Base-by-base conservation (phyloP, 37 sponge, comb jelly and placozoan species). In the Corticium candelabrum region DNA sequence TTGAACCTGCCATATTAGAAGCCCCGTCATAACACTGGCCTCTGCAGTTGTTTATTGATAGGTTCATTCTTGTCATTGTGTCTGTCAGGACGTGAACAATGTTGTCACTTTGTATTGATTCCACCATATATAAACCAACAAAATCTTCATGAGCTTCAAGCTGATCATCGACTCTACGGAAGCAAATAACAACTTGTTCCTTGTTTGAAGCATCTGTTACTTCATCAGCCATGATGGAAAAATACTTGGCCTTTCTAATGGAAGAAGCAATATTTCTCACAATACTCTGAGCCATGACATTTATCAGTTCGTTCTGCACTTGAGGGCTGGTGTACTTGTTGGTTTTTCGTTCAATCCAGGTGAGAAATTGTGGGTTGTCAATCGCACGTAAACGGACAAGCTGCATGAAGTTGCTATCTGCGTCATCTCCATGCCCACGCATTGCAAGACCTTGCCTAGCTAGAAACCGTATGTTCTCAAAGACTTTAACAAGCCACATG, bases 11-110 rank as follows among this genome's bases (percentile, higher is more conserved):
- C 85, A 84, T 84, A 68, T 79, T 79, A 39, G 79, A 67, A 2
- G 80, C 85, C 0, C 80, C 85, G 67, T 84, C 80, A 34, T 79
- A 84, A 35, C 80, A 85, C 38, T 80, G 81, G 29, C 81, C 86
- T 62, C 86, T 68, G 50, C 86, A 85, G n/a, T 80, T 74, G 27
- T 33, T 33, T 32, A 85, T 29, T 1, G 34, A 7, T 34, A 85
- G 75, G 34, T 80, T 38, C 70, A 85, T 75, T 3, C 86, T 36
- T 29, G 75, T 37, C 4, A 85, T n/a, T 67, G 69, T 57, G 34
- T 85, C 86, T 35, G 69, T 85, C 1, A 80, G 32, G 5, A 80
- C 86, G 38, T 70, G 56, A 35, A 50, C 50, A 3, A 85, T 41
- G 2, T 40, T 76, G 62, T 85, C 77, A 38, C 77, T 31, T 34